Conservation (phyloP, 2,113 vertebrate genomes). For the Catagonus wagneri region DNA sequence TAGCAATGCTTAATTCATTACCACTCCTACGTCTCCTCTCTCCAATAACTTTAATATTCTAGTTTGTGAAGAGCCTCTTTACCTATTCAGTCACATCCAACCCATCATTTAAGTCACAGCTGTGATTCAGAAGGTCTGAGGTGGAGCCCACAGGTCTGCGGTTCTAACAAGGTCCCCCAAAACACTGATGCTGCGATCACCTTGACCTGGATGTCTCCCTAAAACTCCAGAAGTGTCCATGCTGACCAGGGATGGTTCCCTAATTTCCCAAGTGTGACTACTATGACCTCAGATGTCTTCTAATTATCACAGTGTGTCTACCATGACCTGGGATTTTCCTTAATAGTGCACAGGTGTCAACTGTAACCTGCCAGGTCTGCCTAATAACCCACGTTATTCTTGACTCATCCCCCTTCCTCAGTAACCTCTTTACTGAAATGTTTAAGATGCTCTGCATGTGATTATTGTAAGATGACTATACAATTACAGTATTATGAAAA, state of each 20-base stretch:
- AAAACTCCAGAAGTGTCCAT: background rate
- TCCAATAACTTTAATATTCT: background rate
- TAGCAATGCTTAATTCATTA: background rate
- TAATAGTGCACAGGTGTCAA: background rate
- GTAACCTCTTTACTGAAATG: background rate
- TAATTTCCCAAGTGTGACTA: background rate
- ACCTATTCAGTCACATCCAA: background rate
- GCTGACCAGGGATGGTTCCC: background rate
- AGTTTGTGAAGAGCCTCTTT: background rate
- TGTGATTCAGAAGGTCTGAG: conserved; percentile 1
- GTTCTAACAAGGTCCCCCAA: background rate
- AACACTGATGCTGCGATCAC: background rate
- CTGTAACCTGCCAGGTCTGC: background rate
- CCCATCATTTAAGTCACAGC: background rate
- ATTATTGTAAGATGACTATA: background rate
- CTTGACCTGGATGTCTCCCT: background rate
- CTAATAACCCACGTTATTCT: background rate
- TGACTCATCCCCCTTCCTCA: background rate
- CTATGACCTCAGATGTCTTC: background rate
- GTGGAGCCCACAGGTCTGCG: background rate
- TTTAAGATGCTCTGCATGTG: background rate
- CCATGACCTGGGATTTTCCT: background rate
- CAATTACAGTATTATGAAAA: background rate
- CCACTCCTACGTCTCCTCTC: background rate
- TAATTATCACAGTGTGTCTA: background rate